Evolutionary conservation across 2,888 invertebrate genomes (phyloP).

Genomic region (Diaperis boleti): DNA sequence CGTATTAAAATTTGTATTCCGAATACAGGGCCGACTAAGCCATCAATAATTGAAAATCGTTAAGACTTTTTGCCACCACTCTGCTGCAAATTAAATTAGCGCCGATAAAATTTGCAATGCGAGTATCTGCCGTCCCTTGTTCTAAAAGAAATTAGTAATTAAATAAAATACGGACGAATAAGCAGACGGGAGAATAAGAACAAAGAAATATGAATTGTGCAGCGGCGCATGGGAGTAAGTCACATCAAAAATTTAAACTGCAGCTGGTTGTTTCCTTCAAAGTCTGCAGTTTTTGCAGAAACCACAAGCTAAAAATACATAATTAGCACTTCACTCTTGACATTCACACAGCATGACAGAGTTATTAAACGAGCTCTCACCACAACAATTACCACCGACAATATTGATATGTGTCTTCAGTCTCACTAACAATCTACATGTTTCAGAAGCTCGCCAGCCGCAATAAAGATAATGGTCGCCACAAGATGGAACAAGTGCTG

Average conservation of each 20-base stretch:
- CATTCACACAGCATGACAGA: too few species aligned
- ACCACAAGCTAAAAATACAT: not conserved
- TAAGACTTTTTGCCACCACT: conserved; percentile 18
- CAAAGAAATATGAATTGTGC: conserved; percentile 31
- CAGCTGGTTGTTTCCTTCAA: not conserved
- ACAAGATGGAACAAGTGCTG: not conserved
- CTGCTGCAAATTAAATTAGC: conserved; percentile 21
- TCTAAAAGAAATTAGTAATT: conserved; percentile 46
- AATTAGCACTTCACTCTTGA: too few species aligned
- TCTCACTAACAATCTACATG: not conserved
- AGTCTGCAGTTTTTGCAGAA: not conserved
- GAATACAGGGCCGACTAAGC: conserved; percentile 6
- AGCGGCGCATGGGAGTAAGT: not conserved
- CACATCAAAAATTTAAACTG: not conserved
- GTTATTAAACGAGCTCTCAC: too few species aligned
- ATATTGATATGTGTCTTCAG: too few species aligned
- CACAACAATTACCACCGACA: too few species aligned
- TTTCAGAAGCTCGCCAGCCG: not conserved
- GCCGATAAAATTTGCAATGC: conserved; percentile 26
- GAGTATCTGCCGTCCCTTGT: conserved; percentile 33
- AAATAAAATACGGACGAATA: conserved; percentile 44
- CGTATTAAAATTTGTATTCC: conserved; percentile 29
- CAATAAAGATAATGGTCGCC: not conserved
- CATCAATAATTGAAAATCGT: conserved; percentile 35
- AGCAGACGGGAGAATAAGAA: conserved; percentile 35